These are phyloP conservation scores for Trichonephila inaurata DNA, from an alignment of 1,140 invertebrate species.

Conservation along the genomic window DNA sequence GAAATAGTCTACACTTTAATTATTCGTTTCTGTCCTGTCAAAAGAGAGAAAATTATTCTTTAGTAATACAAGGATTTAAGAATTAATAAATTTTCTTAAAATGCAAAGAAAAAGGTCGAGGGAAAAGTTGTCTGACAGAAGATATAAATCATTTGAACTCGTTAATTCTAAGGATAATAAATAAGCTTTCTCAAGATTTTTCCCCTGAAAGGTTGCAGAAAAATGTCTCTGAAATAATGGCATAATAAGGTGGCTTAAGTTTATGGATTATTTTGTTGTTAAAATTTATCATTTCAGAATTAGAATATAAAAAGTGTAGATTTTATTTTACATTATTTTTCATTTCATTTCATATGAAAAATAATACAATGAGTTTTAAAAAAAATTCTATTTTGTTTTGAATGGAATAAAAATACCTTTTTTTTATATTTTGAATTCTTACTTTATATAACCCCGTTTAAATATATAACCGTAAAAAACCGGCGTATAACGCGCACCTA, in stretches of 20 bases:
- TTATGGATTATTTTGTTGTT: background rate
- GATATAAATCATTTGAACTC: constrained; percentile 57
- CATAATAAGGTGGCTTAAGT: background rate
- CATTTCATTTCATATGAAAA: no score
- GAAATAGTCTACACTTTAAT: constrained; percentile 44
- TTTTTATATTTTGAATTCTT: no score
- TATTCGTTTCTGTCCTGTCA: constrained; percentile 45
- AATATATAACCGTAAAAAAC: no score
- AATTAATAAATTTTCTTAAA: constrained; percentile 51
- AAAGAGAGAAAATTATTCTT: constrained; percentile 19
- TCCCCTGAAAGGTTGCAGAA: background rate
- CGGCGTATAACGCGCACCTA: no score
- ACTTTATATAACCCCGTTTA: no score
- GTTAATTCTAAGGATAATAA: constrained; percentile 32
- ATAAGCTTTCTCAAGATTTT: constrained; percentile 18
- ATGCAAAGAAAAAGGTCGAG: background rate
- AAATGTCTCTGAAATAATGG: background rate
- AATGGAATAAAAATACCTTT: no score
- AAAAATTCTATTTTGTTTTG: no score
- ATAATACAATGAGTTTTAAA: no score
- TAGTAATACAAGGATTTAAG: constrained; percentile 11
- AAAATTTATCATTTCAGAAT: background rate
- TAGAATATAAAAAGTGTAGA: no score
- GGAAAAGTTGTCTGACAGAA: constrained; percentile 49
- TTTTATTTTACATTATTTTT: no score